Base-by-base conservation (phyloP, 2,888 invertebrate genomes). In the Mimas tiliae region DNA sequence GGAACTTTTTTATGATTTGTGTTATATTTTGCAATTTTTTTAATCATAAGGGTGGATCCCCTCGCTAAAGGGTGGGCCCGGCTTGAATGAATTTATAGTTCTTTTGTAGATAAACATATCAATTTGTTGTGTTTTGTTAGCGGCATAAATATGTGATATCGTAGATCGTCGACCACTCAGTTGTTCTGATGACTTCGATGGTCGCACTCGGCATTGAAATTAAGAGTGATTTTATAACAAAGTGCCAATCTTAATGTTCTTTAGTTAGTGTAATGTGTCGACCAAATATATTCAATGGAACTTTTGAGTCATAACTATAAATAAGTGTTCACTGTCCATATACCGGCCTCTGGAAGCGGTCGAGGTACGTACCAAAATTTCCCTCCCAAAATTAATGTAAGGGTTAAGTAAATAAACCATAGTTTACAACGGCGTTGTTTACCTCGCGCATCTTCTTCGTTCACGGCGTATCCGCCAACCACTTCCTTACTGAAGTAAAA, bases 111-210 rank as follows among this genome's bases (percentile, higher is more conserved):
- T 93, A 93, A 93, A 93, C 93, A 93, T 92, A 93, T 93, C 93
- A 93, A 93, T 93, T 93, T 93, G 93, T 93, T 91, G 89, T 90
- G 90, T 89, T 92, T 92, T 92, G 93, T 92, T 86, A 85, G 85
- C 76, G 77, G 79, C 84, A 83, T 86, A 87, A 88, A 86, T 90
- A 89, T 88, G 86, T 88, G 87, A 80, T 88, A 85, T 93, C 89
- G 89, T 79, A 80, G 82, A 82, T 70, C 72, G 77, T 68, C 72
- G 74, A 75, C 70, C 74, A 65, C 75, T 89, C 93, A 93, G 93
- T 93, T 79, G 81, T 69, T 73, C 79, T 80, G 84, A 86, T 85
- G 87, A 84, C 87, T 83, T 75, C 84, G 84, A 74, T 83, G 86
- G 82, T 76, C 86, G 74, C 89, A 80, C 84, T 84, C 68, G 74